phyloP scores from a whole-genome alignment of 2,797 vertebrate species.

The Alcedo quadribrachys region DNA sequence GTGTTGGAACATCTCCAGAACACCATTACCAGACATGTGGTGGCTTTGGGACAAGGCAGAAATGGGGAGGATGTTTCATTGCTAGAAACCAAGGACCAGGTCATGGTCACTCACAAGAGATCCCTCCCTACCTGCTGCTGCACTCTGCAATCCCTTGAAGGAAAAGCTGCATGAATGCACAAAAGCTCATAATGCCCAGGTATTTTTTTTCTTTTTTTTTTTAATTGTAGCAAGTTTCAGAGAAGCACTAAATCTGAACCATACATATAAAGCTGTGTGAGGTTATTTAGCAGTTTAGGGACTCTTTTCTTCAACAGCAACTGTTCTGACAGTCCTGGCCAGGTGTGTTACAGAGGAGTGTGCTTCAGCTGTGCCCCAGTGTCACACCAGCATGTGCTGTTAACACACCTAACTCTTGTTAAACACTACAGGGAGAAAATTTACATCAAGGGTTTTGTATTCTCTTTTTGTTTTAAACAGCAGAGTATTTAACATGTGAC shows the following conservation, averaged over 20 bases:
- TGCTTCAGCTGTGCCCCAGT: not conserved
- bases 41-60: not conserved
- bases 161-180: not conserved
- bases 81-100: not conserved
- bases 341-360: not conserved
- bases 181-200: not conserved
- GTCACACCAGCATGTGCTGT: not conserved
- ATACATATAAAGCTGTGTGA: not conserved
- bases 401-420: not conserved
- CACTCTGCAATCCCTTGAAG: not conserved
- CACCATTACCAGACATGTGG: not conserved
- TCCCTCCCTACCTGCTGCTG: not conserved
- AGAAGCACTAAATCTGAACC: not conserved
- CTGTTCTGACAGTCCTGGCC: not conserved
- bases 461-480: not conserved
- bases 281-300: not conserved
- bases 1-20: not conserved
- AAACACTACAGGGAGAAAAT: not conserved
- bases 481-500: not conserved
- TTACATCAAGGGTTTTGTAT: not conserved
- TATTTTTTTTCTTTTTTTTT: not conserved
- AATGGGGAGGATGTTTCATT: not conserved
- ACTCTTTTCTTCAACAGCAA: not conserved
- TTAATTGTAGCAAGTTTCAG: not conserved
- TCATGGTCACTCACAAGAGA: fast-evolving